Evolutionary conservation across 2,888 invertebrate species (phyloP).

Genomic region (Tenthredo distinguenda): DNA sequence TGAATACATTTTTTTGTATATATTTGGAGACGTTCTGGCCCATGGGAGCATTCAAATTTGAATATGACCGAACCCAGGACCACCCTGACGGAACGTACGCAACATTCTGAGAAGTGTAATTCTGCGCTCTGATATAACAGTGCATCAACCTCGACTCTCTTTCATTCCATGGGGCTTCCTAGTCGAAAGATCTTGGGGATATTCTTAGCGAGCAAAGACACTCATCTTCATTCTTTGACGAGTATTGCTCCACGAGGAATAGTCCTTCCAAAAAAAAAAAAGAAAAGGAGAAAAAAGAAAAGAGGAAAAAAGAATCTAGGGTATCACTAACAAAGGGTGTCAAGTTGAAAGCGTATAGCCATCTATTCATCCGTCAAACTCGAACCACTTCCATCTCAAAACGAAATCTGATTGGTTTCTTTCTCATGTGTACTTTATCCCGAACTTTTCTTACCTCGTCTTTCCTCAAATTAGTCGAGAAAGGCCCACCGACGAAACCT

Average conservation of each 20-base stretch:
- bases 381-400: slow-evolving; percentile 30
- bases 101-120: background rate
- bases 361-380: slow-evolving; percentile 34
- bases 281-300: background rate
- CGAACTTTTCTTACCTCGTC: background rate
- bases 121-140: background rate
- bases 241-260: slow-evolving; percentile 14
- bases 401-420: slow-evolving; percentile 4
- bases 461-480: background rate
- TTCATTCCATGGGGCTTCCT: background rate
- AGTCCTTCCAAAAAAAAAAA: slow-evolving; percentile 17
- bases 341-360: slow-evolving; percentile 13
- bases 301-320: slow-evolving; percentile 11
- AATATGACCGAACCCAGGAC: too few relatives aligned
- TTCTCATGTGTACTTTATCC: background rate
- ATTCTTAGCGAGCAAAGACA: slow-evolving; percentile 12
- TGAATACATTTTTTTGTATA: too few relatives aligned
- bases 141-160: slow-evolving; percentile 1
- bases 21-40: too few relatives aligned
- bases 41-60: too few relatives aligned
- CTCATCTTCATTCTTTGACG: slow-evolving; percentile 17
- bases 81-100: background rate
- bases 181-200: slow-evolving; percentile 1
- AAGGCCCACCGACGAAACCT: background rate
- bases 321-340: slow-evolving; percentile 21